These are phyloP conservation scores for Heliconius cydno DNA, from an alignment of 2,888 invertebrate species.

Conservation along the genomic window DNA sequence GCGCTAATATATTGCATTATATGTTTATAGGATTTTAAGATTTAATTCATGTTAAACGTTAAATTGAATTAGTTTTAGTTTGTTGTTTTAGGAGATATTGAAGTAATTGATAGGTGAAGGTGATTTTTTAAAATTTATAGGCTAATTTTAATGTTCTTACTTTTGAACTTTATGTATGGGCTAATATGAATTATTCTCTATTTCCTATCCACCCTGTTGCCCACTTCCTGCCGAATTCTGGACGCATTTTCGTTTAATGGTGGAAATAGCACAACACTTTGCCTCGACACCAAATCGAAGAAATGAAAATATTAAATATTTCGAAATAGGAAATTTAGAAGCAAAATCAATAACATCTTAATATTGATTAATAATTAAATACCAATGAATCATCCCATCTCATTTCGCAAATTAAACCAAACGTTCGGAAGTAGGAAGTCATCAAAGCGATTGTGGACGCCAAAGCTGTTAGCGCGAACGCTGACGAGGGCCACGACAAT, in stretches of 20 bases:
- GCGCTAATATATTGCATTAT: constrained; percentile 35
- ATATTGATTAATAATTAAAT: constrained; percentile 10
- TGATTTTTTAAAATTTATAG: background rate
- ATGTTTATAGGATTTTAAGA: constrained; percentile 21
- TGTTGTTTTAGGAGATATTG: background rate
- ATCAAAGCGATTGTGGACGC: constrained; percentile 62
- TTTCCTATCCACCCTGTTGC: no score
- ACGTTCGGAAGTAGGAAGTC: constrained; percentile 50
- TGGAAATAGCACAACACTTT: no score
- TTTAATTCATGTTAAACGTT: background rate
- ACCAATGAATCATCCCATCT: constrained; percentile 43
- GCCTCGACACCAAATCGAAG: no score
- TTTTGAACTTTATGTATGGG: no score
- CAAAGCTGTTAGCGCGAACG: constrained; percentile 52
- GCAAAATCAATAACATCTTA: background rate
- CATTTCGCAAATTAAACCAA: constrained; percentile 33
- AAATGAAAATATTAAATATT: no score
- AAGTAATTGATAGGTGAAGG: background rate
- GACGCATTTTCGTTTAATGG: no score
- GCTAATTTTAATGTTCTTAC: no score
- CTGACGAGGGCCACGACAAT: constrained; percentile 74
- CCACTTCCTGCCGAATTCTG: no score
- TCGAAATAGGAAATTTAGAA: no score
- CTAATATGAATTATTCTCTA: no score
- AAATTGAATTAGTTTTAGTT: background rate